phyloP scores from a whole-genome alignment of 2,888 invertebrate species.

The Epistrophe eligans region DNA sequence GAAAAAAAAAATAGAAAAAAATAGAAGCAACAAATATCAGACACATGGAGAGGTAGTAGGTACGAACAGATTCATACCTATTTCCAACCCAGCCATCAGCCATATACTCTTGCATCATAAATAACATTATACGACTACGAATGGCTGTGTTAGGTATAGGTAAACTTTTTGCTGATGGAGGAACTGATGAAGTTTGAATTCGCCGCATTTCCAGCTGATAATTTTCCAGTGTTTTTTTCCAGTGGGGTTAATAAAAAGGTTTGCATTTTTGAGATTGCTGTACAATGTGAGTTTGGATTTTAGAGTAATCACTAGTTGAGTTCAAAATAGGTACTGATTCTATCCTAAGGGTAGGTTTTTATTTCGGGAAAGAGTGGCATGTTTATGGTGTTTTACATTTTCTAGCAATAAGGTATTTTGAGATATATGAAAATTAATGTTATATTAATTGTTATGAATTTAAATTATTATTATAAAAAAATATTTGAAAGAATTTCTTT shows the following conservation, averaged over 20 bases:
- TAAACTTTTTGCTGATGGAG: slow-evolving; percentile 55
- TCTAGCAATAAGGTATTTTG: too few species aligned
- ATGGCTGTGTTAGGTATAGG: slow-evolving; percentile 17
- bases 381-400: too few species aligned
- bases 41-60: neutral
- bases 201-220: slow-evolving; percentile 56
- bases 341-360: too few species aligned
- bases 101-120: slow-evolving; percentile 38
- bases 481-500: too few species aligned
- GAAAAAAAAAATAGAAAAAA: slow-evolving; percentile 58
- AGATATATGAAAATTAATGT: too few species aligned
- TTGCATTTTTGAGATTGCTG: neutral
- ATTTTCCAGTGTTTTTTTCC: slow-evolving; percentile 49
- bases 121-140: slow-evolving; percentile 34
- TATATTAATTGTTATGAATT: too few species aligned
- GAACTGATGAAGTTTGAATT: slow-evolving; percentile 37
- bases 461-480: too few species aligned
- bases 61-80: neutral
- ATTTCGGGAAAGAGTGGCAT: too few species aligned
- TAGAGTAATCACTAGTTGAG: too few species aligned
- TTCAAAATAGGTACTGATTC: too few species aligned
- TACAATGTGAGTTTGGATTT: slow-evolving; percentile 31
- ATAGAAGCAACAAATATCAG: slow-evolving; percentile 73
- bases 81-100: neutral
- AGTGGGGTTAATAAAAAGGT: slow-evolving; percentile 32